These are phyloP conservation scores for Heliconius ismenius DNA, from an alignment of 2,888 invertebrate species.

Conservation along the genomic window DNA sequence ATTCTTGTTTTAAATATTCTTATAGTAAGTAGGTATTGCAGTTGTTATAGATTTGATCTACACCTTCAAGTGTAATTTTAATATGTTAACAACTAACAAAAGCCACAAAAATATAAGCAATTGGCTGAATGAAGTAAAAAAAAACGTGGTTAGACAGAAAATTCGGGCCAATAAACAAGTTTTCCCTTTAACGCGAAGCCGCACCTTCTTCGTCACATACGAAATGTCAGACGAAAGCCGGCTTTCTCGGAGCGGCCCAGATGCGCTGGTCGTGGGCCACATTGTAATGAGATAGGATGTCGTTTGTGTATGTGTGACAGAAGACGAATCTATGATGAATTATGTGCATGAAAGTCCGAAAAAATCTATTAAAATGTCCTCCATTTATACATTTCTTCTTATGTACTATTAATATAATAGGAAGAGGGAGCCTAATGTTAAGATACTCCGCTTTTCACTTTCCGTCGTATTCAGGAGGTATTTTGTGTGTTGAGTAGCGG, in stretches of 20 bases:
- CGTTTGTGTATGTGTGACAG: not conserved
- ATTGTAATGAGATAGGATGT: constrained; percentile 32
- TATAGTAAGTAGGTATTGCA: not conserved
- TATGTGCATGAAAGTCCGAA: too few relatives aligned
- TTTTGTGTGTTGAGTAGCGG: too few relatives aligned
- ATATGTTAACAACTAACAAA: not conserved
- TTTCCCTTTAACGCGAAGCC: constrained; percentile 39
- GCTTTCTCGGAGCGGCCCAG: constrained; percentile 59
- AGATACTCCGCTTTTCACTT: too few relatives aligned
- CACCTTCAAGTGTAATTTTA: not conserved
- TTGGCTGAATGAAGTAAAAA: not conserved
- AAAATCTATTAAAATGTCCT: too few relatives aligned
- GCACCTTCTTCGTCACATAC: constrained; percentile 50
- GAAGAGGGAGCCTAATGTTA: too few relatives aligned
- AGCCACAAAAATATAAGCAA: not conserved
- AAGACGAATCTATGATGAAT: constrained; percentile 6
- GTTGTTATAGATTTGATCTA: not conserved
- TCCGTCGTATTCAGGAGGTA: too few relatives aligned
- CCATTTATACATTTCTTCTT: too few relatives aligned
- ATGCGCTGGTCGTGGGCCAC: constrained; percentile 39
- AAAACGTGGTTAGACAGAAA: constrained; percentile 23
- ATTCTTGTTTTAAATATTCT: not conserved
- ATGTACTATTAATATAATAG: too few relatives aligned
- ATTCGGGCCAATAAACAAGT: constrained; percentile 39
- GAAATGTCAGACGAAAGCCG: constrained; percentile 60